Percentiles rank a stretch among this genome's conserved stretches.
Conservation (phyloP, 2,797 vertebrate species). For the Mergus octosetaceus region DNA sequence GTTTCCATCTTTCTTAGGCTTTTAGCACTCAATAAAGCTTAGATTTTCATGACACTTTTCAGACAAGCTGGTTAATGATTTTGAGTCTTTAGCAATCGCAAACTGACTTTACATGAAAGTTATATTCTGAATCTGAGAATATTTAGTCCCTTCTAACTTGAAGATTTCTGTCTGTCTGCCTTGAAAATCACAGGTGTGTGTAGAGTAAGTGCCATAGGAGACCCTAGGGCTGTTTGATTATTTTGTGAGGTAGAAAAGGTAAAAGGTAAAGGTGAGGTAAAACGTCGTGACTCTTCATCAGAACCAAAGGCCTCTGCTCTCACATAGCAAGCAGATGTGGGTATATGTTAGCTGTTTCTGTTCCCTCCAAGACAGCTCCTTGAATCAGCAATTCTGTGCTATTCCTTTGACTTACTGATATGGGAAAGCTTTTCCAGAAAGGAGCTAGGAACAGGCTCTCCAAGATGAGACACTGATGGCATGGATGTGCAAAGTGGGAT, state of each 20-base stretch:
- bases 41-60: constrained; percentile 57
- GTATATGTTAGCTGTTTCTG: not conserved
- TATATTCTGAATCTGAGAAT: constrained; percentile 12
- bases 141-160: not conserved
- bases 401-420: not conserved
- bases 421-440: not conserved
- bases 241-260: not conserved
- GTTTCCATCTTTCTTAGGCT: constrained; percentile 58
- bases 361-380: not conserved
- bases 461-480: not conserved
- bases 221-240: not conserved
- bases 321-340: accelerated
- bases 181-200: not conserved
- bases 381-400: not conserved
- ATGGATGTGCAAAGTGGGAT: not conserved
- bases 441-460: not conserved
- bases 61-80: constrained; percentile 24
- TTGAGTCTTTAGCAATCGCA: not conserved
- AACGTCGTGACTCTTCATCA: not conserved
- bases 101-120: constrained; percentile 30
- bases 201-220: not conserved
- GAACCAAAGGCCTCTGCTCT: not conserved
- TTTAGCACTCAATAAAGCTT: constrained; percentile 70
- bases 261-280: not conserved
- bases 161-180: not conserved